phyloP scores from a whole-genome alignment of 2,113 vertebrate species.

The human (Homo sapiens) region GRCh38 chr1:81665501-81666000 shows the following conservation, averaged over 20 bases:
- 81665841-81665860: neutral
- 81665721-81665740: neutral
- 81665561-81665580: neutral
- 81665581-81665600: neutral
- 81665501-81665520: neutral
- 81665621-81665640: neutral
- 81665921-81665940: neutral
- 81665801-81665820: neutral
- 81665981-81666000: neutral
- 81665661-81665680: neutral
- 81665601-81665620: neutral
- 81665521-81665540: neutral
- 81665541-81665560: neutral
- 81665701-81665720: neutral
- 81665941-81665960: conserved; percentile 5
- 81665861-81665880: neutral
- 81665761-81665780: neutral
- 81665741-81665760: neutral
- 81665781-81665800: neutral
- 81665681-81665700: neutral
- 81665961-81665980: conserved; percentile 27
- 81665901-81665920: neutral
- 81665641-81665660: neutral
- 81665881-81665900: neutral
- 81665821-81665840: neutral